Evolutionary conservation across 2,113 vertebrate species (phyloP).

Genomic region (Chaetops frenatus): DNA sequence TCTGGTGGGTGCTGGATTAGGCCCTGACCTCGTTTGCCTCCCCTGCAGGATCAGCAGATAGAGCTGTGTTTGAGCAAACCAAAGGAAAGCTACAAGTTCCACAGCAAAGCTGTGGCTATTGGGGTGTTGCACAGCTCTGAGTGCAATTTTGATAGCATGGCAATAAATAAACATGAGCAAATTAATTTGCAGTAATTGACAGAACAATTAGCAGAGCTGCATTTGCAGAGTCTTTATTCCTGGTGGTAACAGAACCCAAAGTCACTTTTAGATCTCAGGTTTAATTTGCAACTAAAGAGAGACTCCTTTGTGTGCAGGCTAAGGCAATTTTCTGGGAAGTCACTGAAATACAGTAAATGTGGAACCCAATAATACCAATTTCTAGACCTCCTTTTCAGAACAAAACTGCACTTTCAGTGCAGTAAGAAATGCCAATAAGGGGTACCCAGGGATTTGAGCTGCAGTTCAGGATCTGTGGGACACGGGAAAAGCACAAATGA

Average conservation of each 20-base stretch:
- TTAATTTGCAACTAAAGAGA: neutral
- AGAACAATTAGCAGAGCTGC: conserved; percentile 18
- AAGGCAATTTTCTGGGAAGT: neutral
- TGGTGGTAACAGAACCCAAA: neutral
- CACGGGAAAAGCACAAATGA: neutral
- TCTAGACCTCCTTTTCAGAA: neutral
- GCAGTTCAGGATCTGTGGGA: neutral
- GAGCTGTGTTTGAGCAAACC: neutral
- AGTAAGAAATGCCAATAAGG: neutral
- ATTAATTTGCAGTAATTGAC: conserved; percentile 34
- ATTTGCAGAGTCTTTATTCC: neutral
- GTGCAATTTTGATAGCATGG: neutral
- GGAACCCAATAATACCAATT: neutral
- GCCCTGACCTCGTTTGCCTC: neutral
- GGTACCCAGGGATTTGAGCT: neutral
- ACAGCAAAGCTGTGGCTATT: neutral
- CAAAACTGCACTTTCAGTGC: neutral
- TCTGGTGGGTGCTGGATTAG: neutral
- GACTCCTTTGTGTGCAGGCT: neutral
- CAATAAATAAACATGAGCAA: conserved; percentile 12
- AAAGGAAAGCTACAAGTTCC: neutral
- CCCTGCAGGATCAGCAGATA: neutral
- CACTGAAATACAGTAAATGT: neutral
- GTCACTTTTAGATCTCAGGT: neutral
- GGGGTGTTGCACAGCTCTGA: neutral